A percentile compares a stretch with the other conserved stretches of the same genome.
phyloP scores from a whole-genome alignment of 2,113 vertebrate genomes.

The Pedionomus torquatus region DNA sequence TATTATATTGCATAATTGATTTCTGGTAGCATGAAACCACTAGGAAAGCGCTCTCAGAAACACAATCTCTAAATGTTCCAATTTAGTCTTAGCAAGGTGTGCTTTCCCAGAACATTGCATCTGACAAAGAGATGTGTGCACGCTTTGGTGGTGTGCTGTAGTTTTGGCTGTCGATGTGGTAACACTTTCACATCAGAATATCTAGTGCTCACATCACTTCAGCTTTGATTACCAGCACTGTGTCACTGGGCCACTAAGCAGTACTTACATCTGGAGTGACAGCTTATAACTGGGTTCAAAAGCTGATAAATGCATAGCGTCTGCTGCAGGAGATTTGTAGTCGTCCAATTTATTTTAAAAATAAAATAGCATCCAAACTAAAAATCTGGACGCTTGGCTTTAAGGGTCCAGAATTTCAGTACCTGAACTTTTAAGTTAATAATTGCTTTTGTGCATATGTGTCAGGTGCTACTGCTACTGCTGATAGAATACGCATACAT shows the following conservation, averaged over 20 bases:
- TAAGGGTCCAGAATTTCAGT: background rate
- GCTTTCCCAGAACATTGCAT: background rate
- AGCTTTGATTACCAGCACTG: background rate
- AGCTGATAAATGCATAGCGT: background rate
- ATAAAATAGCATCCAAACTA: background rate
- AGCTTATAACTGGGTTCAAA: background rate
- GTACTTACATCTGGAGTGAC: background rate
- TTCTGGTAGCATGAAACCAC: background rate
- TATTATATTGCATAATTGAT: background rate
- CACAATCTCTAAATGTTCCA: background rate
- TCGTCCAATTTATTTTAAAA: background rate
- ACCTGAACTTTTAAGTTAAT: background rate
- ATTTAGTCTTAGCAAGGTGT: background rate
- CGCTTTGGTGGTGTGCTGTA: background rate
- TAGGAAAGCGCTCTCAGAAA: background rate
- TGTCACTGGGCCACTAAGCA: background rate
- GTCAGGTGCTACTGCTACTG: background rate
- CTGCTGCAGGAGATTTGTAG: fast-evolving
- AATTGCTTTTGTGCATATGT: background rate
- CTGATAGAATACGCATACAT: background rate
- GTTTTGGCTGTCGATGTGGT: background rate
- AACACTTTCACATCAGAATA: background rate
- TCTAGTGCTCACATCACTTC: background rate
- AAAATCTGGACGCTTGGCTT: background rate
- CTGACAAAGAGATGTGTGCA: background rate